phyloP scores from a whole-genome alignment of 1,140 invertebrate genomes.

The Aphaenogaster rudis region DNA sequence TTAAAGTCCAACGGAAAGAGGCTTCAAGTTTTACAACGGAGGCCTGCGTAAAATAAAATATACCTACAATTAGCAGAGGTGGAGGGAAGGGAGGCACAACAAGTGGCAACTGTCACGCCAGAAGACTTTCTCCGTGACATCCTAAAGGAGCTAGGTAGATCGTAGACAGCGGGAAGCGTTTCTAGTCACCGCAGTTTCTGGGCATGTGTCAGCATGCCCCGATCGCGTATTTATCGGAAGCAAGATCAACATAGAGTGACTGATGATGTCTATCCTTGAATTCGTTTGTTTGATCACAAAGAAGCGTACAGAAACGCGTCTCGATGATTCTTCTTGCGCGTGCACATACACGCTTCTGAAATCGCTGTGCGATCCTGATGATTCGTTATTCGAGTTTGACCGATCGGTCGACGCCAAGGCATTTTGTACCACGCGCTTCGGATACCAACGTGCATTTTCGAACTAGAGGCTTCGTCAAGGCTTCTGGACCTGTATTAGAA shows the following conservation, averaged over 20 bases:
- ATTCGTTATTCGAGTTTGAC: constrained; percentile 45
- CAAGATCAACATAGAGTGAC: constrained; percentile 63
- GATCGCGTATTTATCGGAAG: constrained; percentile 65
- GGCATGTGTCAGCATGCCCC: constrained; percentile 53
- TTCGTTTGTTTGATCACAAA: constrained; percentile 45
- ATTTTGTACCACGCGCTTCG: constrained; percentile 39
- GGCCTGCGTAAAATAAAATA: constrained; percentile 7
- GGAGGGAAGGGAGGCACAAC: neutral
- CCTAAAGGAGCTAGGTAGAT: constrained; percentile 48
- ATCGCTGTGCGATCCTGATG: constrained; percentile 21
- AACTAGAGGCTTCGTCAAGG: neutral
- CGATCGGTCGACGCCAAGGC: constrained; percentile 7
- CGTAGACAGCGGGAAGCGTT: constrained; percentile 58
- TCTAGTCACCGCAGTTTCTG: constrained; percentile 40
- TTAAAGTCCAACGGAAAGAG: neutral
- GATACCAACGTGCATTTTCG: constrained; percentile 26
- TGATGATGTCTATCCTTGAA: constrained; percentile 55
- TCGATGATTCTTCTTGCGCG: constrained; percentile 24
- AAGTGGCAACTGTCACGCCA: neutral
- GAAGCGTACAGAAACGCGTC: neutral
- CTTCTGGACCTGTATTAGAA: neutral
- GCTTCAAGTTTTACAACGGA: neutral
- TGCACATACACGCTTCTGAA: neutral
- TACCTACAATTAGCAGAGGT: neutral
- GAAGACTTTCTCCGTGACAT: constrained; percentile 50